Evolutionary conservation across 2,113 vertebrate species (phyloP), one percentile per base, ranked within the genome.

Genomic region (Clupea harengus): DNA sequence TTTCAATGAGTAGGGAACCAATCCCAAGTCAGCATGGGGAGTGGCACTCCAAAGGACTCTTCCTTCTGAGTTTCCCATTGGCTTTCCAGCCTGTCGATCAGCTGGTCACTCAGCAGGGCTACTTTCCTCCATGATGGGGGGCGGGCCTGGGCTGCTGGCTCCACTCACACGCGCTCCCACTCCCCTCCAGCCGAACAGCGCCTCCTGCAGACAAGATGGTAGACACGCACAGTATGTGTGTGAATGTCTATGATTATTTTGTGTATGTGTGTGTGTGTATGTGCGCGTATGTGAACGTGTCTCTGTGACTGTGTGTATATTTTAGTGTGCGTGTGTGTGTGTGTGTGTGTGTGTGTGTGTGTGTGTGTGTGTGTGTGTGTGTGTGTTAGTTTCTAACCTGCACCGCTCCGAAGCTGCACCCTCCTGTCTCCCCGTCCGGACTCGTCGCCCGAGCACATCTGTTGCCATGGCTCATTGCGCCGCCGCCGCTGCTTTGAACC

Each of bases 351-450:
- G 47, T n/a, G 57, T 64, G 5, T 64, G 57, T 64, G 60, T n/a
- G 22, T 9, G 20, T 64, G 22, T 25, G 60, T 64, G 60, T 64
- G 52, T 15, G 64, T 67, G 6, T 22, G 22, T 64, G 81, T 11
- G 81, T 47, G 28, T 28, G n/a, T 67, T 25, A 6, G 64, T n/a
- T 45, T 10, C 88, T 92, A 84, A 95, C 95, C 95, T 95, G 93
- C 44, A 93, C 88, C 5, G 91, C 80, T 25, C 89, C 92, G 44
- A 93, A 86, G 86, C 92, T 91, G 86, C 92, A 93, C 85, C 93
- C 92, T 89, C 91, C 91, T 0, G 85, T 81, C 82, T 93, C 94
- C 81, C 84, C 92, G 25, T 85, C 92, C 1, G 90, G 82, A 72
- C 82, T 18, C 32, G 25, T 91, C 28, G 50, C 84, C 28, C 88